phyloP scores from a whole-genome alignment of 2,888 invertebrate species.

The Rhingia rostrata region DNA sequence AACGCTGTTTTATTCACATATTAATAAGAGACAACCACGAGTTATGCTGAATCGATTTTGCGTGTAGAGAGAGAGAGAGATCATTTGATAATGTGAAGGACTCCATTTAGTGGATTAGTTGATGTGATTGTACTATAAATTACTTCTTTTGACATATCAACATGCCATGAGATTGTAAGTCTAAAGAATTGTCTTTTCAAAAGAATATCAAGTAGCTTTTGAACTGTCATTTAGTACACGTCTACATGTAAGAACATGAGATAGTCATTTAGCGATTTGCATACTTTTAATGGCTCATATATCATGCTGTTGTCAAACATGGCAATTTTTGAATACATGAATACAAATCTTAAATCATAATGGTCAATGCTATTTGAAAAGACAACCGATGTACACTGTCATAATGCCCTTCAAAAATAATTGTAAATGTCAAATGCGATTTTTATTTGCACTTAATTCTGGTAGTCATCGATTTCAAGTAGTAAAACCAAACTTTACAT shows the following conservation, averaged over 20 bases:
- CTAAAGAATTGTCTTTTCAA: not conserved
- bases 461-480: no score
- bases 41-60: conserved; percentile 21
- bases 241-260: no score
- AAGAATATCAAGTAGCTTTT: not conserved
- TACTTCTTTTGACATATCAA: conserved; percentile 1
- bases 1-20: conserved; percentile 41
- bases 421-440: no score
- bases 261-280: no score
- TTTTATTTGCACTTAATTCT: no score
- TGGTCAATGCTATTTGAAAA: no score
- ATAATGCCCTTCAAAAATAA: no score
- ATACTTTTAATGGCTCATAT: no score
- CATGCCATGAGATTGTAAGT: not conserved
- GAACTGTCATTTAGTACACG: not conserved
- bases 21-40: conserved; percentile 7
- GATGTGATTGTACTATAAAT: not conserved
- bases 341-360: no score
- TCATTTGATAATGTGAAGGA: conserved; percentile 38
- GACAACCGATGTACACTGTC: no score
- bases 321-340: no score
- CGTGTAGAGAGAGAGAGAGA: conserved; percentile 3
- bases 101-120: conserved; percentile 14
- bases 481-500: not conserved
- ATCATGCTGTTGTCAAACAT: no score